Conservation (phyloP, 1,140 invertebrate species). For the Plutomurus gul region DNA sequence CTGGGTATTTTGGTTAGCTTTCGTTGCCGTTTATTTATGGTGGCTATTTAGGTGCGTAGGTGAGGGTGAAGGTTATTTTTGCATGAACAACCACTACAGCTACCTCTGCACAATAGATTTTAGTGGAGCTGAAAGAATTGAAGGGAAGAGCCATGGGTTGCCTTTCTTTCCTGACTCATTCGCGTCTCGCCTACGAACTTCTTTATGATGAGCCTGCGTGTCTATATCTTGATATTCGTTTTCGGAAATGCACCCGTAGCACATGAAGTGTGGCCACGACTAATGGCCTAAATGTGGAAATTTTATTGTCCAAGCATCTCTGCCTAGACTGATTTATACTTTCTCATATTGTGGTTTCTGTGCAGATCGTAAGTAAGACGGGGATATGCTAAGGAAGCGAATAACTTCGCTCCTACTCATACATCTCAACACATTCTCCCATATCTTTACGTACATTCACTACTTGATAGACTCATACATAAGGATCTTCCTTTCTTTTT, state of each 20-base stretch:
- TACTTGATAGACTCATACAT: too few species aligned
- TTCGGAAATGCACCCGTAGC: conserved; percentile 11
- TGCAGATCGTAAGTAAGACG: too few species aligned
- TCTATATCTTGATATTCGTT: background rate
- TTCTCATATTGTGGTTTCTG: conserved; percentile 33
- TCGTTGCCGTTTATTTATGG: background rate
- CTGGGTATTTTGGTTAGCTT: too few species aligned
- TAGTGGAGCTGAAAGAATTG: background rate
- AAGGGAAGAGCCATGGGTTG: background rate
- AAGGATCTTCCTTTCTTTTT: too few species aligned
- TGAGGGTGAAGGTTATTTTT: background rate
- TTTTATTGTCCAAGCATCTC: conserved; percentile 39
- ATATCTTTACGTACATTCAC: too few species aligned
- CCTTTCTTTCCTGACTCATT: background rate
- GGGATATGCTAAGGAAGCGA: too few species aligned
- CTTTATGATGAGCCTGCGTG: background rate
- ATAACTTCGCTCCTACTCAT: too few species aligned
- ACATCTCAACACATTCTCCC: too few species aligned
- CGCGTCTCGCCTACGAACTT: background rate
- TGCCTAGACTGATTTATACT: conserved; percentile 42
- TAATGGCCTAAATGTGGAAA: conserved; percentile 50
- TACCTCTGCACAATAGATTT: background rate
- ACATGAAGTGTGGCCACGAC: conserved; percentile 22
- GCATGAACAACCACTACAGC: background rate
- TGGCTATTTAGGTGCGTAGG: background rate